Evolutionary conservation across 2,888 invertebrate species (phyloP).

Genomic region (Ptychoptera albimana): DNA sequence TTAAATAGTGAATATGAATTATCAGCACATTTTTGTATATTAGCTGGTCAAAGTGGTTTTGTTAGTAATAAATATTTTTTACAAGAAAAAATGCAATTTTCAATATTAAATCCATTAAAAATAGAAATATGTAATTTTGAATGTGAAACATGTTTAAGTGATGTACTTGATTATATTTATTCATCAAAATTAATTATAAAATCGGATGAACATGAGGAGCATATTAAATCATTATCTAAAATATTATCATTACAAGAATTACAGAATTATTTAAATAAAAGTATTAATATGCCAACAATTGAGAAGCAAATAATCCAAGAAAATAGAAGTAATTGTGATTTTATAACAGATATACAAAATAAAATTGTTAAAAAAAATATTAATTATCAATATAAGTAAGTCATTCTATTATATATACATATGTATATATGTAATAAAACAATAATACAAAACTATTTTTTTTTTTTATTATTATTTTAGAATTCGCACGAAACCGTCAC

Average conservation of each 20-base stretch:
- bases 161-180: slow-evolving; percentile 26
- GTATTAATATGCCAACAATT: background rate
- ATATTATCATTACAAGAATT: slow-evolving; percentile 23
- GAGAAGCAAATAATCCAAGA: no score
- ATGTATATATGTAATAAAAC: no score
- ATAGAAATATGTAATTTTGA: slow-evolving; percentile 23
- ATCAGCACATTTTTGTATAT: slow-evolving; percentile 24
- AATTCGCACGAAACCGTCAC: slow-evolving; percentile 1
- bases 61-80: slow-evolving; percentile 20
- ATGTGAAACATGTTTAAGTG: slow-evolving; percentile 22
- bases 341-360: background rate
- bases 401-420: background rate
- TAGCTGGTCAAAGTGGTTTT: slow-evolving; percentile 26
- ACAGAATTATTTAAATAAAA: slow-evolving; percentile 16
- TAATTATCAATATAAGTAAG: slow-evolving; percentile 1
- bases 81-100: slow-evolving; percentile 17
- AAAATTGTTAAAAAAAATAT: slow-evolving; percentile 1
- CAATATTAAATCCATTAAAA: slow-evolving; percentile 26
- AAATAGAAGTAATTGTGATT: no score
- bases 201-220: slow-evolving; percentile 22
- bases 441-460: no score
- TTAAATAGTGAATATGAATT: slow-evolving; percentile 14
- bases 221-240: slow-evolving; percentile 23
- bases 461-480: no score
- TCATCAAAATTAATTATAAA: slow-evolving; percentile 22